Evolutionary conservation across 2,113 vertebrate genomes (phyloP).

Genomic region (Neotoma lepida): DNA sequence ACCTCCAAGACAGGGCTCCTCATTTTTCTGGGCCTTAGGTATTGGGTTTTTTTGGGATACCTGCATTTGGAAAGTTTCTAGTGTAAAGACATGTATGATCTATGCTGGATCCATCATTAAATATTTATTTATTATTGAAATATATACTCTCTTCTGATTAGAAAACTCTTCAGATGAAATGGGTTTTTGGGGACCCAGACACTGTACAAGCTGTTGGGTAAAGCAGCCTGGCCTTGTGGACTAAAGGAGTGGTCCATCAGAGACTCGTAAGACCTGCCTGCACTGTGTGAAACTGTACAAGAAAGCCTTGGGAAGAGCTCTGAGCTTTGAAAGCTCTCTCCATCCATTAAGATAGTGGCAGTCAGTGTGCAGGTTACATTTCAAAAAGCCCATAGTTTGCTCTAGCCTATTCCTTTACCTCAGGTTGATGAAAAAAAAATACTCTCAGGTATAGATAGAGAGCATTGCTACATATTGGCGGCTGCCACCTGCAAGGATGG

Average conservation of each 20-base stretch:
- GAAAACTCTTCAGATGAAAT: neutral
- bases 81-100: neutral
- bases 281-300: too few relatives aligned
- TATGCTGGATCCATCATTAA: neutral
- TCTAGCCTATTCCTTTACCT: constrained; percentile 35
- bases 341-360: neutral
- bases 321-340: neutral
- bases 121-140: neutral
- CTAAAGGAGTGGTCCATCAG: neutral
- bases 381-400: constrained; percentile 16
- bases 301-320: neutral
- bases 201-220: neutral
- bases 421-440: constrained; percentile 55
- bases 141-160: constrained; percentile 18
- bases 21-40: neutral
- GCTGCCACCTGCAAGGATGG: neutral
- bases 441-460: constrained; percentile 30
- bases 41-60: neutral
- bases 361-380: neutral
- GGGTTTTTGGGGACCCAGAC: neutral
- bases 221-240: neutral
- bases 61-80: neutral
- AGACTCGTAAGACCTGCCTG: neutral
- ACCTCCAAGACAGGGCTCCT: fast-evolving
- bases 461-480: constrained; percentile 34